Percentiles rank a stretch among this genome's conserved stretches.
These are phyloP conservation scores for Sialis fuliginosa DNA, from an alignment of 2,888 invertebrate species.

Conservation along the genomic window DNA sequence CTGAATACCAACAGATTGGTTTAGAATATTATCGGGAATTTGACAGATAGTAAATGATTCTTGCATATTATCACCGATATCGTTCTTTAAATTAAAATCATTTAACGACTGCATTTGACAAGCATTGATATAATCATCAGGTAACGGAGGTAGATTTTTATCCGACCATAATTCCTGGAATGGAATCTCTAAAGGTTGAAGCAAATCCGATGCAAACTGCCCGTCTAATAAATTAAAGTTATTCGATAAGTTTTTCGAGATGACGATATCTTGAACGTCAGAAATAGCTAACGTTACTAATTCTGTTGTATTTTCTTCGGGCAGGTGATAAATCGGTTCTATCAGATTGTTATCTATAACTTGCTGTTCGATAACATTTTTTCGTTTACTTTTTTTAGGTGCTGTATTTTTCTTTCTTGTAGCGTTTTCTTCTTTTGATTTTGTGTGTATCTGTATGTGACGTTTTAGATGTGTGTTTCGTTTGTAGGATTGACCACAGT, in stretches of 20 bases:
- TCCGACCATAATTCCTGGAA: slow-evolving; percentile 4
- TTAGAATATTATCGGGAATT: not conserved
- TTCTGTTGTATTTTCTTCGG: slow-evolving; percentile 17
- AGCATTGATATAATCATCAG: not conserved
- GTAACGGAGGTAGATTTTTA: not conserved
- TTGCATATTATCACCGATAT: not conserved
- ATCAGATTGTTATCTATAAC: not conserved
- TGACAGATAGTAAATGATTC: slow-evolving; percentile 1
- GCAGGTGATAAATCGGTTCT: slow-evolving; percentile 16
- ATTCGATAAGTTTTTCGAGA: slow-evolving; percentile 2
- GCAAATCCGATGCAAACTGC: slow-evolving; percentile 2
- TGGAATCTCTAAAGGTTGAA: slow-evolving; percentile 4
- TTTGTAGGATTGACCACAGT: slow-evolving; percentile 21
- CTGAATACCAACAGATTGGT: not conserved
- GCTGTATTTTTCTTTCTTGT: slow-evolving; percentile 5
- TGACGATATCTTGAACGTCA: slow-evolving; percentile 3
- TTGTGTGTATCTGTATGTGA: slow-evolving; percentile 17
- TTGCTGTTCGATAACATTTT: not conserved
- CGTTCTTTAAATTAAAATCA: not conserved
- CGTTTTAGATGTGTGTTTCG: slow-evolving; percentile 20
- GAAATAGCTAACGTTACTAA: slow-evolving; percentile 13
- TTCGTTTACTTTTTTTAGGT: not conserved
- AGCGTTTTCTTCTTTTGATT: slow-evolving; percentile 10
- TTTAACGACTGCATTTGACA: not conserved
- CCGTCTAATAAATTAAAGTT: slow-evolving; percentile 6